Evolutionary conservation across 2,888 invertebrate species (phyloP).

Genomic region (Isotomurus palustris): DNA sequence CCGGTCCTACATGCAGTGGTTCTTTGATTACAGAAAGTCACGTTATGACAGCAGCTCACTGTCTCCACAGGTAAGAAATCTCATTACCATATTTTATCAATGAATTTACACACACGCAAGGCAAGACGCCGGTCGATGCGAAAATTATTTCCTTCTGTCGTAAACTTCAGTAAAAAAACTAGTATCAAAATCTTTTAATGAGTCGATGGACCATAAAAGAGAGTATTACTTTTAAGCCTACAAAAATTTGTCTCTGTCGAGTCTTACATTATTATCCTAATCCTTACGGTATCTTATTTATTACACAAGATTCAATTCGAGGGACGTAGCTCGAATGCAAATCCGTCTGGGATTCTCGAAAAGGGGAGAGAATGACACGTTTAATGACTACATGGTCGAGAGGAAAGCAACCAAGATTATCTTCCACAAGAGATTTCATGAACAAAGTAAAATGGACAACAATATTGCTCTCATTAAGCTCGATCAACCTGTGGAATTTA

Average conservation of each 20-base stretch:
- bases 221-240: too few relatives aligned
- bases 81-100: too few relatives aligned
- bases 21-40: slow-evolving; percentile 28
- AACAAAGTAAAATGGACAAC: slow-evolving; percentile 40
- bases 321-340: slow-evolving; percentile 38
- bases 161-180: too few relatives aligned
- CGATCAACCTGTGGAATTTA: slow-evolving; percentile 33
- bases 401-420: slow-evolving; percentile 35
- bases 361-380: slow-evolving; percentile 28
- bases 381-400: slow-evolving; percentile 31
- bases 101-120: neutral
- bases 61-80: slow-evolving; percentile 22
- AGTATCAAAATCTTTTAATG: too few relatives aligned
- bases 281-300: neutral
- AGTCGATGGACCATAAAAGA: too few relatives aligned
- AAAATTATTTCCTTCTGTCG: too few relatives aligned
- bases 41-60: slow-evolving; percentile 32
- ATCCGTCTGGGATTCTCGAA: slow-evolving; percentile 36
- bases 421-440: slow-evolving; percentile 38
- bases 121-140: too few relatives aligned
- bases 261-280: neutral
- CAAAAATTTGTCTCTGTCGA: neutral
- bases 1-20: slow-evolving; percentile 33
- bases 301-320: slow-evolving; percentile 28
- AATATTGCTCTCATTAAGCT: slow-evolving; percentile 37